Conservation (phyloP, 2,888 invertebrate species). For the Catocala sponsa region DNA sequence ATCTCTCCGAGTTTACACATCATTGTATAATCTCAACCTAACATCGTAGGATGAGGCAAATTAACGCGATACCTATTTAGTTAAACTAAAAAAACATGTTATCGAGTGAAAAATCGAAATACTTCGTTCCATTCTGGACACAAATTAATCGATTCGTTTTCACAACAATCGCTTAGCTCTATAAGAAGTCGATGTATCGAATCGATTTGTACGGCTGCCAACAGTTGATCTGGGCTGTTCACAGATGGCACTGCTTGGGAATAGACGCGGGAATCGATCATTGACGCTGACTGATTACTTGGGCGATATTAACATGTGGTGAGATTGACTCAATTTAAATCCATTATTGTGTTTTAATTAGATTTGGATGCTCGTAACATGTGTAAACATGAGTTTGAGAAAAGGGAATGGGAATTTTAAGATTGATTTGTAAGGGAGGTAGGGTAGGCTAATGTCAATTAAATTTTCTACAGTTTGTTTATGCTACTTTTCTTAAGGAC, state of each 20-base stretch:
- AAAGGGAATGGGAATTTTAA: too few species aligned
- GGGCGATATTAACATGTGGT: constrained; percentile 67
- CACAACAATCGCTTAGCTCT: constrained; percentile 55
- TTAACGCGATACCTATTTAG: neutral
- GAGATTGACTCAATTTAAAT: constrained; percentile 58
- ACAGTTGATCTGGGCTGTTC: constrained; percentile 65
- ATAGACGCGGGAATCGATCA: constrained; percentile 57
- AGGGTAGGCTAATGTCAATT: too few species aligned
- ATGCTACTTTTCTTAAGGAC: neutral
- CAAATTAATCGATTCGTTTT: constrained; percentile 58
- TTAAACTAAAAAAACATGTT: constrained; percentile 22
- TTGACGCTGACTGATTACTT: constrained; percentile 63
- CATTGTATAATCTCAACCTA: neutral
- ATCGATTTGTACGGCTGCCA: constrained; percentile 77
- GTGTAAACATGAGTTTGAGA: constrained; percentile 42
- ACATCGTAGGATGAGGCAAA: neutral
- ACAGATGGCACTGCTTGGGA: constrained; percentile 78
- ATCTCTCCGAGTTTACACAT: too few species aligned
- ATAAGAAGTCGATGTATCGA: constrained; percentile 76
- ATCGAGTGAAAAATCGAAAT: constrained; percentile 47
- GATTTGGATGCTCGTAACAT: constrained; percentile 56
- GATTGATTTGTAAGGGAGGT: too few species aligned
- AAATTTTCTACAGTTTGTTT: too few species aligned
- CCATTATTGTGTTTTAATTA: constrained; percentile 64
- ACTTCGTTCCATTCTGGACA: constrained; percentile 50